Conservation (phyloP, 2,797 vertebrate genomes). For the Thripadectes ignobilis region DNA sequence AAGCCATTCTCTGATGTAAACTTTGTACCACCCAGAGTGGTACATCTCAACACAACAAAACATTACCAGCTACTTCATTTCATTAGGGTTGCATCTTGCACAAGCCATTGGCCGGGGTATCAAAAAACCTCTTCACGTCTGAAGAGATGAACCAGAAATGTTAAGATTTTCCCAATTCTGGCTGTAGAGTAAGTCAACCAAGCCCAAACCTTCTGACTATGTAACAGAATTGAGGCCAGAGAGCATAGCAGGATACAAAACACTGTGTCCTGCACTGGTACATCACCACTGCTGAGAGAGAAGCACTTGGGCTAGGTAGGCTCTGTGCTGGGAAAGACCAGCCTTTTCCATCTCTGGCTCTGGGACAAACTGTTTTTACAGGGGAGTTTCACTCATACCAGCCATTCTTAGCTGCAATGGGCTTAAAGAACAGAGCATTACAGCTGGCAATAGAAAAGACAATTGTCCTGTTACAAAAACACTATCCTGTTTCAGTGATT, state of each 20-base stretch:
- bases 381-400: background rate
- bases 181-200: background rate
- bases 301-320: background rate
- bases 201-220: accelerated
- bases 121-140: background rate
- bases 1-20: background rate
- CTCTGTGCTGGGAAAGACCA: background rate
- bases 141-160: background rate
- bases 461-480: background rate
- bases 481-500: background rate
- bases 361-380: background rate
- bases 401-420: background rate
- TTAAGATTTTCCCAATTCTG: background rate
- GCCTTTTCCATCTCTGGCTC: background rate
- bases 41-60: background rate
- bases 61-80: background rate
- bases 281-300: accelerated
- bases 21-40: background rate
- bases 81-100: background rate
- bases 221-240: background rate
- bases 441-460: background rate
- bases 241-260: background rate
- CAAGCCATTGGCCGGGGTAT: background rate
- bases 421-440: background rate
- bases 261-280: accelerated